A percentile compares a stretch with the other conserved stretches of the same genome.
Evolutionary conservation across 1,140 invertebrate species (phyloP).

Genomic region (Solenopsis invicta): DNA sequence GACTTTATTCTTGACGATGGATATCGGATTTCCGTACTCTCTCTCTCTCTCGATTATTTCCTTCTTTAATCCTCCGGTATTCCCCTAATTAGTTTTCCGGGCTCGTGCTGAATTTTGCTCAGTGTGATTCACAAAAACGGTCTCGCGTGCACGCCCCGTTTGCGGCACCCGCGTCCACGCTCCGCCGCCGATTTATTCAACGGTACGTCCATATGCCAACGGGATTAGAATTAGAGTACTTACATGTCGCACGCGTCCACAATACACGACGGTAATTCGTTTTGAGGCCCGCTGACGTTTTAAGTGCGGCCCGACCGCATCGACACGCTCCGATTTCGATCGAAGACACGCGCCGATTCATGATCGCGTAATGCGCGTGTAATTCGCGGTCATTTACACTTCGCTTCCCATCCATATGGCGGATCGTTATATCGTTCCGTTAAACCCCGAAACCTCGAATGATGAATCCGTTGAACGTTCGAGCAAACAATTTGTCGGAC

Average conservation of each 20-base stretch:
- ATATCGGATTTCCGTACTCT: not conserved
- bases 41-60: not conserved
- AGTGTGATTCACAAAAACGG: not conserved
- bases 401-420: conserved; percentile 67
- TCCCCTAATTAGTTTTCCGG: conserved; percentile 22
- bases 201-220: conserved; percentile 70
- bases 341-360: conserved; percentile 52
- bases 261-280: conserved; percentile 55
- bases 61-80: not conserved
- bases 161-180: conserved; percentile 19
- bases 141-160: not conserved
- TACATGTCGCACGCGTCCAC: conserved; percentile 43
- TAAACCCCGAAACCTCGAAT: not conserved
- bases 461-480: not conserved
- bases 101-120: not conserved
- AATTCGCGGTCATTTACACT: conserved; percentile 65
- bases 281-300: conserved; percentile 54
- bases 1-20: too few species aligned
- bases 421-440: conserved; percentile 74
- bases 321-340: conserved; percentile 67
- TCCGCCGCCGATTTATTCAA: conserved; percentile 39
- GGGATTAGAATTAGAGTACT: conserved; percentile 73
- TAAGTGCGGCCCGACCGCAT: conserved; percentile 35
- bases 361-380: conserved; percentile 50
- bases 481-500: not conserved